These are phyloP conservation scores for Hyposoter dolosus DNA, from an alignment of 2,888 invertebrate species.

Conservation along the genomic window DNA sequence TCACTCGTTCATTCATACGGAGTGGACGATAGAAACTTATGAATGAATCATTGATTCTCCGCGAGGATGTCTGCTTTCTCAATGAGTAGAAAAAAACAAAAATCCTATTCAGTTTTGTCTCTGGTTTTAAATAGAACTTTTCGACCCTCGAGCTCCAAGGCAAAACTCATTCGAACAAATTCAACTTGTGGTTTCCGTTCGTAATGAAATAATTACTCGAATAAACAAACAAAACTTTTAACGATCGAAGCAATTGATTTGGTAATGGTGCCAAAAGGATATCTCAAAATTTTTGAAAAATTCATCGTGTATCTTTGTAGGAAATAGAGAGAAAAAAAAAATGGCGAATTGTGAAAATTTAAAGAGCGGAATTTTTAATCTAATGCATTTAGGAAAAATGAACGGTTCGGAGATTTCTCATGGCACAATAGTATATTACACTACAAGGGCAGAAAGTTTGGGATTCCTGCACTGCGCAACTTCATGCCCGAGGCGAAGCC, in stretches of 20 bases:
- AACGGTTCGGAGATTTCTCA: no score
- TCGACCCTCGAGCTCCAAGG: constrained; percentile 58
- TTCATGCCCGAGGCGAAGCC: no score
- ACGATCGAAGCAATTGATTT: neutral
- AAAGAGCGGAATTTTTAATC: no score
- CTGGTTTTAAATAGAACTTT: constrained; percentile 40
- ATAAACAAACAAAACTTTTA: neutral
- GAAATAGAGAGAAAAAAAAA: no score
- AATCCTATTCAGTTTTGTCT: neutral
- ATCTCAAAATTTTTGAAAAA: no score
- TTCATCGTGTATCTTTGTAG: no score
- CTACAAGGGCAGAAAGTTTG: no score
- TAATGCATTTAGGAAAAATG: no score
- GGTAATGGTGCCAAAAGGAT: no score
- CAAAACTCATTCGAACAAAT: neutral
- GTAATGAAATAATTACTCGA: neutral
- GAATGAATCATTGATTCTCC: constrained; percentile 59
- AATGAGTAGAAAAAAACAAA: neutral
- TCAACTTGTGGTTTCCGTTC: neutral
- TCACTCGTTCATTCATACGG: constrained; percentile 38
- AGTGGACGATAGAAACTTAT: constrained; percentile 43
- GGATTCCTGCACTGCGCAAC: no score
- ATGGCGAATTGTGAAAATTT: no score
- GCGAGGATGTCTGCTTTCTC: constrained; percentile 22
- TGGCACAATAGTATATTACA: no score